A percentile compares a stretch with the other conserved stretches of the same genome.
phyloP scores from a whole-genome alignment of 2,888 invertebrate genomes.

The Eurytoma californica region DNA sequence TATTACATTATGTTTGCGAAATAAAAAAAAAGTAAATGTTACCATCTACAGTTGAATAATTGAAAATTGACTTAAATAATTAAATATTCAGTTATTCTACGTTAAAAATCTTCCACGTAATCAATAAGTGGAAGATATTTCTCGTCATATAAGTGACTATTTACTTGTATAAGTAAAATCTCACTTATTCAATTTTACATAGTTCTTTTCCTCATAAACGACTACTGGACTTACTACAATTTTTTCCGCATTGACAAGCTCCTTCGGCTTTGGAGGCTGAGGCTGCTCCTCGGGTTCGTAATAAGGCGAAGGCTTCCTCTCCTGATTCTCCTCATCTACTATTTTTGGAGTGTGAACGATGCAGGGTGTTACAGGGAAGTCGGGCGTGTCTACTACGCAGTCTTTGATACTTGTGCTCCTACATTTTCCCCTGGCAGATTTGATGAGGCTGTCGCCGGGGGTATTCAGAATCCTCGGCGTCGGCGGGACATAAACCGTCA shows the following conservation, averaged over 20 bases:
- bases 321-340: constrained; percentile 54
- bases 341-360: constrained; percentile 68
- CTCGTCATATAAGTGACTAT: too few relatives aligned
- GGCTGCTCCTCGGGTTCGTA: constrained; percentile 49
- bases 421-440: constrained; percentile 58
- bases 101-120: too few relatives aligned
- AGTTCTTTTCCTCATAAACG: too few relatives aligned
- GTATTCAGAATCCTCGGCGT: constrained; percentile 68
- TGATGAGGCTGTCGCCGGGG: constrained; percentile 64
- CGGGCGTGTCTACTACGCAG: constrained; percentile 68
- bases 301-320: constrained; percentile 53
- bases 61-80: too few relatives aligned
- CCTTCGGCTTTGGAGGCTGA: constrained; percentile 12
- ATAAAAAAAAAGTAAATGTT: not conserved
- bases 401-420: constrained; percentile 63
- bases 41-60: not conserved
- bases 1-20: not conserved
- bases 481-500: constrained; percentile 65
- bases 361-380: constrained; percentile 70
- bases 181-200: too few relatives aligned
- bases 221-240: constrained; percentile 15
- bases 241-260: constrained; percentile 24
- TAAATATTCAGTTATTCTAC: too few relatives aligned
- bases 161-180: too few relatives aligned
- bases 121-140: too few relatives aligned